phyloP scores from a whole-genome alignment of 2,888 invertebrate genomes.

The Bhutanitis thaidina region DNA sequence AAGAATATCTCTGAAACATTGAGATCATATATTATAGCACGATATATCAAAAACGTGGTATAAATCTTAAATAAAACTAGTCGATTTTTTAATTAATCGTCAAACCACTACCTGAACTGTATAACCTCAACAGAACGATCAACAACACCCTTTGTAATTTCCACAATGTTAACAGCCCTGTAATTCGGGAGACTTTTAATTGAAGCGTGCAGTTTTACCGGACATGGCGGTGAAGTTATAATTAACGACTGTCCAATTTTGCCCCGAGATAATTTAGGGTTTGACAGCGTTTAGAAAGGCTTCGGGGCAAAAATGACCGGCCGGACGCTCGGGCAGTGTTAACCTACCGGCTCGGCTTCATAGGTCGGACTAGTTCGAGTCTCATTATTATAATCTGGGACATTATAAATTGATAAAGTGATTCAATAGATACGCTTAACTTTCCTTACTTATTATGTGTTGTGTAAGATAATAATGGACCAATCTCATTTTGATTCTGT shows the following conservation, averaged over 20 bases:
- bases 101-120: background rate
- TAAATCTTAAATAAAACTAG: too few species aligned
- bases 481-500: too few species aligned
- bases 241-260: conserved; percentile 61
- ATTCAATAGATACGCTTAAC: too few species aligned
- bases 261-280: conserved; percentile 55
- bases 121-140: background rate
- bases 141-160: conserved; percentile 12
- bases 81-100: too few species aligned
- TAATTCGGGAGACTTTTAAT: conserved; percentile 57
- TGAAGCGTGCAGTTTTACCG: conserved; percentile 53
- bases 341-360: background rate
- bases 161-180: conserved; percentile 26
- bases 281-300: conserved; percentile 41
- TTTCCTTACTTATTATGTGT: too few species aligned
- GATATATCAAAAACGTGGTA: too few species aligned
- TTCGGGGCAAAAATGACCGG: conserved; percentile 29
- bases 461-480: too few species aligned
- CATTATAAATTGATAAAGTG: too few species aligned
- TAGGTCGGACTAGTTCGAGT: background rate
- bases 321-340: background rate
- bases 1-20: too few species aligned
- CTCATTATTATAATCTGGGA: too few species aligned
- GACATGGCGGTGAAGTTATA: conserved; percentile 61
- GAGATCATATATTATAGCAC: too few species aligned